Evolutionary conservation across 1,140 invertebrate genomes (phyloP), one percentile per base, ranked within the genome.

Genomic region (Aleiodes sp.): DNA sequence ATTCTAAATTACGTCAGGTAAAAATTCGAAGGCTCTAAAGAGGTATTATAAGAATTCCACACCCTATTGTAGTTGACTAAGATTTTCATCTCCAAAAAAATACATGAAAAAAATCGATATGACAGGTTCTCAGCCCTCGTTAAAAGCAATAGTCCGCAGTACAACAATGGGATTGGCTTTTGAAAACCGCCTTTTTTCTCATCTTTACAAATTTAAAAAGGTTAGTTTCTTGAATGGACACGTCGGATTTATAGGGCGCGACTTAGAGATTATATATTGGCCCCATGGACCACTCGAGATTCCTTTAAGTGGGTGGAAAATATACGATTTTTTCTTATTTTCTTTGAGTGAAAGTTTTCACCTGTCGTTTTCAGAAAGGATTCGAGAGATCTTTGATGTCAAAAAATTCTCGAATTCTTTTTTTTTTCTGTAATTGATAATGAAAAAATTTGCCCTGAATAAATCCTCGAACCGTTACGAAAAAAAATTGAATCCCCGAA

Each of bases 401-500:
- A n/a, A n/a, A n/a, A n/a, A n/a, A n/a, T n/a, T n/a, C n/a, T n/a
- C n/a, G n/a, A n/a, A n/a, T n/a, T n/a, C n/a, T n/a, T n/a, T n/a
- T n/a, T n/a, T n/a, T n/a, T n/a, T n/a, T n/a, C 46, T 52, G 21
- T 52, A 52, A 52, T 52, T 4, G 8, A 12, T 1, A 52, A 52
- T 12, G 16, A 52, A 46, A 46, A 4, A 52, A 24, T 52, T 12
- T 12, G 46, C 16, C 46, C 46, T 21, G 26, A 21, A 52, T 52
- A 52, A 52, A 52, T 52, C 46, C 16, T 21, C 16, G 7, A 24
- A 52, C 46, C 46, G 46, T 52, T 52, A 52, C 46, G n/a, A n/a
- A n/a, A n/a, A n/a, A n/a, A n/a, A n/a, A n/a, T 24, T 4, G 7
- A 52, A 24, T 52, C 46, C 19, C n/a, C 26, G 46, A 52, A 52